Base-by-base conservation (phyloP, 2,113 vertebrate species). In the Drymodes brunneopygia region DNA sequence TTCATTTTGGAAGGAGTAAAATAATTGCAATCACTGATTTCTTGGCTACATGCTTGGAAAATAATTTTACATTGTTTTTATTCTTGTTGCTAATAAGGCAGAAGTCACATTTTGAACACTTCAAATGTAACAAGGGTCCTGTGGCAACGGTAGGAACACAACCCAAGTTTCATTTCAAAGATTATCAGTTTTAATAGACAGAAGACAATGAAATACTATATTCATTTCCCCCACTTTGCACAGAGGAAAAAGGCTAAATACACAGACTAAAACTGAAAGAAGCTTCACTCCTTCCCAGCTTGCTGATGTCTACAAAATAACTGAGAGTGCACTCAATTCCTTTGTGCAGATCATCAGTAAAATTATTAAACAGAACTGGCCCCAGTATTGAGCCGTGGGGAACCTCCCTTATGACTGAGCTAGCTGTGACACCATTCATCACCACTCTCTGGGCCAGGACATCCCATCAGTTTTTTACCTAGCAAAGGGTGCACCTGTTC, bases 321-420 rank as follows among this genome's bases (percentile, higher is more conserved):
- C 20, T 8, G 5, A 71, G 7, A 20, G 28, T 35, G 7, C 21
- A 31, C 35, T 71, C 11, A 35, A 25, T 48, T 40, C 13, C 33
- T 62, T 35, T 20, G 6, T 54, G 23, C 14, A 56, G 13, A 40
- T 40, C 22, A 47, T 10, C 1, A 1, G 14, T 17, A 22, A 48
- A 56, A 24, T 15, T 47, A 17, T 35, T 25, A 18, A 56, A 17
- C 13, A 56, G 29, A n/a, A 40, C 29, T n/a, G 4, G 12, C 3
- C 2, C 1, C 29, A 21, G 3, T 15, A 15, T 6, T 4, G 4
- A 25, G 19, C 29, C 21, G 8, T 22, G 9, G 15, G 12, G 24
- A 62, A 3, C 8, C 5, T 45, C 29, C 11, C 11, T 79, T 7
- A 7, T 25, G 9, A 25, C 57, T 40, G 47, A 45, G 19, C 33